Evolutionary conservation across 2,888 invertebrate genomes (phyloP), one percentile per base, ranked within the genome.

Genomic region (Stramonita haemastoma): DNA sequence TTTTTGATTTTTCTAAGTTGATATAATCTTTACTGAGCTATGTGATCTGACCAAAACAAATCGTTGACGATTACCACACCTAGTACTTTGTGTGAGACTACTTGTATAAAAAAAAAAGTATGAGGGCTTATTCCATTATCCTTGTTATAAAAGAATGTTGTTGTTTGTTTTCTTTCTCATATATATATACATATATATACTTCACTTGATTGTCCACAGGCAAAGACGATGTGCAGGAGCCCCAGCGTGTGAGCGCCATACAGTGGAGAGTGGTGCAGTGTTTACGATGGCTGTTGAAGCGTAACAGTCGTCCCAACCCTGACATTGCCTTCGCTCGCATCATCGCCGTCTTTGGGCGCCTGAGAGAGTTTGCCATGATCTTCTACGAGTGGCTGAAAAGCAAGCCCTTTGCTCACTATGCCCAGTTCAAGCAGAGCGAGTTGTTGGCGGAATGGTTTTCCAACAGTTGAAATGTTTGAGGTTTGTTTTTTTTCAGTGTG

Each of bases 181-280:
- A 46, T 46, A 46, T 46, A 46, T 46, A 46, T 46, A 46, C 8
- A 46, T 46, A 46, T 46, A 46, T 46, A 46, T 46, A 46, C 8
- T 46, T 46, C 46, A 46, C 46, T 46, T 46, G 2, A 8, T 46
- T 46, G 46, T 79, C 34, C 2, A 19, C 70, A 88, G 88, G 88
- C 22, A 34, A 60, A 34, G 84, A 88, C 34, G 88, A 88, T n/a
- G 60, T 88, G 46, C 84, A 88, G n/a, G 88, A 88, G 29, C 88
- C 88, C 13, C n/a, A 84, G 11, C 84, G 66, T 60, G 88, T 84
- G 70, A 84, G 84, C 60, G 84, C 83, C 84, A 88, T 88, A 26
- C 88, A 88, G 88, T 88, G 88, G 88, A 70, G 70, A n/a, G n/a
- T 88, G 70, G 36, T 84, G 2, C 83, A 88, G 88, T 88, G 88